Conservation (phyloP, 2,113 vertebrate species). For the Lanius ludovicianus region DNA sequence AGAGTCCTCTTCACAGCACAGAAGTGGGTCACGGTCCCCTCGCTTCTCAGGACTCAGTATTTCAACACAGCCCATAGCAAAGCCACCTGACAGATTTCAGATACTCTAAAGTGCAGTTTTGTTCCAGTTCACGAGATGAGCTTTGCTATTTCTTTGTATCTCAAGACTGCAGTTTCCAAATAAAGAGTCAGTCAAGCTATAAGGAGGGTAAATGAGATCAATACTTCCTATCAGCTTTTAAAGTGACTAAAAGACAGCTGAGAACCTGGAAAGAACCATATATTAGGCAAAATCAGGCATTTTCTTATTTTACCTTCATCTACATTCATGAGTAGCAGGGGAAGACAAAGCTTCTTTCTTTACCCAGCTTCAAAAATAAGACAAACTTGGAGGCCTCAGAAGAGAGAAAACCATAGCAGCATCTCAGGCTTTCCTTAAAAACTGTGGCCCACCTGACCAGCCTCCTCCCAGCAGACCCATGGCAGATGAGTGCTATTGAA, state of each 20-base stretch:
- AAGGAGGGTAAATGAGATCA: conserved; percentile 18
- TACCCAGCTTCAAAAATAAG: not conserved
- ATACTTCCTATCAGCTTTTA: conserved; percentile 17
- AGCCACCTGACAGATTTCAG: not conserved
- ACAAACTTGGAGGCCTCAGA: not conserved
- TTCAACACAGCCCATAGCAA: not conserved
- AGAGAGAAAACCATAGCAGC: not conserved
- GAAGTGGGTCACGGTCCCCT: accelerated
- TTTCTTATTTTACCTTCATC: not conserved
- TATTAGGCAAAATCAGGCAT: not conserved
- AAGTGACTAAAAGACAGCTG: not conserved
- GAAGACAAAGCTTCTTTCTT: not conserved
- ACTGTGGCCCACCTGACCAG: not conserved
- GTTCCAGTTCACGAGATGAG: not conserved
- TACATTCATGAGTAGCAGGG: not conserved
- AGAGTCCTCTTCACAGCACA: not conserved
- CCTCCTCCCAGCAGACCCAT: not conserved
- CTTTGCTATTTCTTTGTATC: not conserved
- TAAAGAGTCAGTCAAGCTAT: conserved; percentile 3
- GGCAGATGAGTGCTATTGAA: not conserved
- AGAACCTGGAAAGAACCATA: not conserved
- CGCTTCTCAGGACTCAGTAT: accelerated
- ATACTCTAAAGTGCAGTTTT: not conserved
- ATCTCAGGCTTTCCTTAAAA: not conserved
- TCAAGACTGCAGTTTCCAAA: not conserved